These are phyloP conservation scores for Procambarus clarkii DNA, from an alignment of 1,140 invertebrate genomes.

Conservation along the genomic window DNA sequence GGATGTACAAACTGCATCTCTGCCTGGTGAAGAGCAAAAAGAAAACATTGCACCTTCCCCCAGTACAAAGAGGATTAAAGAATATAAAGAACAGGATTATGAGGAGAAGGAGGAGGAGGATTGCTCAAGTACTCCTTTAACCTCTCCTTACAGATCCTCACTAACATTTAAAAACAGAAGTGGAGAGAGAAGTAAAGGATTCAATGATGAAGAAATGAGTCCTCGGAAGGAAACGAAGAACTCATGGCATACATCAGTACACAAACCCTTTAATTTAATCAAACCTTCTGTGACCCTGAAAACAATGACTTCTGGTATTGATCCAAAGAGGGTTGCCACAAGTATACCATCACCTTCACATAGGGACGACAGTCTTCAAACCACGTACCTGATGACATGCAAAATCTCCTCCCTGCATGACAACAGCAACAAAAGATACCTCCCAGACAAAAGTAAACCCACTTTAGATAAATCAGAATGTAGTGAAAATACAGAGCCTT, in stretches of 20 bases:
- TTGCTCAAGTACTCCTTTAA: background rate
- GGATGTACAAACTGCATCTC: background rate
- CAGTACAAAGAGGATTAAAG: background rate
- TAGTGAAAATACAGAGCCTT: background rate
- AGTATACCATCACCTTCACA: background rate
- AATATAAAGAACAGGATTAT: background rate
- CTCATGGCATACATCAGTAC: slow-evolving; percentile 10
- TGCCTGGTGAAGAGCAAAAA: slow-evolving; percentile 33
- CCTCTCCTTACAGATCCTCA: slow-evolving; percentile 42
- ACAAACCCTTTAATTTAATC: slow-evolving; percentile 30
- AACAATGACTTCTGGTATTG: slow-evolving; percentile 6
- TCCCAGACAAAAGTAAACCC: background rate
- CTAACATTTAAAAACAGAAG: slow-evolving; percentile 17
- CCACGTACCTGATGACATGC: background rate
- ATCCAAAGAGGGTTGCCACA: background rate
- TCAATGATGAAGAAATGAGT: background rate
- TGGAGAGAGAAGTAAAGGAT: slow-evolving; percentile 34
- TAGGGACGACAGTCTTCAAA: background rate
- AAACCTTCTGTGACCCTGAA: slow-evolving; percentile 49
- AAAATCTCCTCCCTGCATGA: background rate
- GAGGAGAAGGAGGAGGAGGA: background rate
- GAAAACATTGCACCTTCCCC: slow-evolving; percentile 48
- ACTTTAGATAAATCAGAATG: background rate
- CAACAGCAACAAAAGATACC: background rate
- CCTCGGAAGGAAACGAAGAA: background rate